These are phyloP conservation scores for Drosophila ustulata DNA, from an alignment of 2,888 invertebrate genomes.

Conservation along the genomic window DNA sequence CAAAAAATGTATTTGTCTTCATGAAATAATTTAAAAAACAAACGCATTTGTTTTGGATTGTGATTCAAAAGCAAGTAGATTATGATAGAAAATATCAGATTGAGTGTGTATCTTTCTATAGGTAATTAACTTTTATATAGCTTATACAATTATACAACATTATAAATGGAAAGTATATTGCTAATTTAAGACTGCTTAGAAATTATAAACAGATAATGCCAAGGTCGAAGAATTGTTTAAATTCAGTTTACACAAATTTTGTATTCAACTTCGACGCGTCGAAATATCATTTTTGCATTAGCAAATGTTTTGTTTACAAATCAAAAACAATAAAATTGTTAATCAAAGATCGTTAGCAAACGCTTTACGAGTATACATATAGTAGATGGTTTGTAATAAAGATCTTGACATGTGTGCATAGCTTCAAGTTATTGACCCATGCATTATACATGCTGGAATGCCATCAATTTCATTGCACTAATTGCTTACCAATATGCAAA, in stretches of 20 bases:
- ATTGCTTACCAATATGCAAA: constrained; percentile 52
- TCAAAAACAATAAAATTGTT: constrained; percentile 6
- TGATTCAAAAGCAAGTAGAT: no score
- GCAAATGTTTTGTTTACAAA: neutral
- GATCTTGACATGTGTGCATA: constrained; percentile 4
- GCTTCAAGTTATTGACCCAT: constrained; percentile 21
- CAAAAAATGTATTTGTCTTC: no score
- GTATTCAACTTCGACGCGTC: neutral
- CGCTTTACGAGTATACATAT: neutral
- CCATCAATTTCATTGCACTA: constrained; percentile 43
- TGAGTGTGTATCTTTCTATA: no score
- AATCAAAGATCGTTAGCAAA: neutral
- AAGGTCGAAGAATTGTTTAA: neutral
- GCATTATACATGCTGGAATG: constrained; percentile 9
- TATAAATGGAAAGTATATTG: no score
- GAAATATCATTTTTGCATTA: neutral
- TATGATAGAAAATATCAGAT: no score
- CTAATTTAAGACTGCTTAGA: neutral
- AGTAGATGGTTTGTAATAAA: neutral
- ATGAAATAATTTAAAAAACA: no score
- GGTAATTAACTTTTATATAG: no score
- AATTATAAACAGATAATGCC: neutral
- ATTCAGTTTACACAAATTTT: neutral
- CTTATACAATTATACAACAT: no score
- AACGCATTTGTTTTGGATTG: no score